These are phyloP conservation scores for Osedax fenrisi DNA, from an alignment of 2,888 invertebrate species.

Conservation along the genomic window DNA sequence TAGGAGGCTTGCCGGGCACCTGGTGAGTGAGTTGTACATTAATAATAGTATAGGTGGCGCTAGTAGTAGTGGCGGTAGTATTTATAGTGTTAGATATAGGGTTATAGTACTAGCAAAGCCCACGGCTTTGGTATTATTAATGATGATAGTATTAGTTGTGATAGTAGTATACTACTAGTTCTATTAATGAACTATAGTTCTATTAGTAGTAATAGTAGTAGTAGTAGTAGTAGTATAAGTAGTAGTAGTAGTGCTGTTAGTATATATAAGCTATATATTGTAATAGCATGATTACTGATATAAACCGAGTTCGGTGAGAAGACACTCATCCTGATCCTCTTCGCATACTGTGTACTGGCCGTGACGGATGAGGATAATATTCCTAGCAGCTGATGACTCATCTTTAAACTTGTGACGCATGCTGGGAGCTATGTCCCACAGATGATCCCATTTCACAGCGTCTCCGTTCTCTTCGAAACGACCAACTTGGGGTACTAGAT, in stretches of 20 bases:
- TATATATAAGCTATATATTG: no score
- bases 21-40: neutral
- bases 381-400: neutral
- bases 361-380: neutral
- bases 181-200: no score
- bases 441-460: neutral
- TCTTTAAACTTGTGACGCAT: neutral
- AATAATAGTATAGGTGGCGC: neutral
- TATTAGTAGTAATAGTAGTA: neutral
- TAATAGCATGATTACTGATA: neutral
- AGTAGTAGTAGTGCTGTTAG: neutral
- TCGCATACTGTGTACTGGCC: neutral
- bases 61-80: neutral
- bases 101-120: no score
- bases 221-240: neutral
- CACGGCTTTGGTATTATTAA: no score
- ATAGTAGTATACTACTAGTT: no score
- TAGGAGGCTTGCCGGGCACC: neutral
- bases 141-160: no score
- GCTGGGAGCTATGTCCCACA: neutral
- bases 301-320: neutral
- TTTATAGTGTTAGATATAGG: no score
- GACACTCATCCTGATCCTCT: neutral
- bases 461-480: neutral
- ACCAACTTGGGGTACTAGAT: neutral